Percentiles rank a stretch among this genome's conserved stretches.
Evolutionary conservation across 2,113 vertebrate genomes (phyloP).

Genomic region (Dendrocopos noguchii): DNA sequence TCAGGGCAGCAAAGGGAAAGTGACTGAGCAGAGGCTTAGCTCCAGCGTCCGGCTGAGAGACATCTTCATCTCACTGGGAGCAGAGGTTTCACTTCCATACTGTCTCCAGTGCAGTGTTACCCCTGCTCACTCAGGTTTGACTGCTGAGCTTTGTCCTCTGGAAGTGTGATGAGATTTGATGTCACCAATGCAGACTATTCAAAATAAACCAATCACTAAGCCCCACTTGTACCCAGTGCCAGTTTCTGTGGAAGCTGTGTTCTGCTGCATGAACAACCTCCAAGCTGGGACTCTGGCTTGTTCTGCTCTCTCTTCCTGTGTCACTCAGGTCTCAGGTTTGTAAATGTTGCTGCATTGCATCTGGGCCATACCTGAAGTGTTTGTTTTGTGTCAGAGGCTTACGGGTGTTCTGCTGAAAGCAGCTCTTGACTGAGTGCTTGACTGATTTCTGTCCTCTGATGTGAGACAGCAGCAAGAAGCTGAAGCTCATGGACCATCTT

Average conservation of each 20-base stretch:
- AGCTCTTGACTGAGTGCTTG: not conserved
- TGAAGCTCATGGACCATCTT: not conserved
- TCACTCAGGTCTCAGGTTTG: fast-evolving
- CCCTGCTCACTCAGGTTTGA: not conserved
- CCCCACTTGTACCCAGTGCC: not conserved
- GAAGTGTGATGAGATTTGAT: not conserved
- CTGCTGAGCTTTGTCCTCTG: not conserved
- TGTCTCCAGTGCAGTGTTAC: fast-evolving
- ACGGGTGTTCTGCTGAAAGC: not conserved
- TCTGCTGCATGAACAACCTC: not conserved
- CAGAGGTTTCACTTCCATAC: not conserved
- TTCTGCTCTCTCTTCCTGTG: not conserved
- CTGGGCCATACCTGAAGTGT: not conserved
- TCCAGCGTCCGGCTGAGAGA: fast-evolving
- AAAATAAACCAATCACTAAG: not conserved
- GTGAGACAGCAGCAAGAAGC: not conserved
- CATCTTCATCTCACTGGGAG: not conserved
- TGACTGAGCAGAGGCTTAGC: not conserved
- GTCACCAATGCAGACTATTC: not conserved
- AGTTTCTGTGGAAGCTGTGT: not conserved
- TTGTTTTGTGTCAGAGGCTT: not conserved
- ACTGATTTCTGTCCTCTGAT: not conserved
- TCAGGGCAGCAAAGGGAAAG: not conserved
- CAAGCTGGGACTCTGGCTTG: not conserved
- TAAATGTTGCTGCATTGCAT: not conserved